These are phyloP conservation scores for Numenius phaeopus DNA, from an alignment of 2,797 vertebrate genomes.

Conservation along the genomic window DNA sequence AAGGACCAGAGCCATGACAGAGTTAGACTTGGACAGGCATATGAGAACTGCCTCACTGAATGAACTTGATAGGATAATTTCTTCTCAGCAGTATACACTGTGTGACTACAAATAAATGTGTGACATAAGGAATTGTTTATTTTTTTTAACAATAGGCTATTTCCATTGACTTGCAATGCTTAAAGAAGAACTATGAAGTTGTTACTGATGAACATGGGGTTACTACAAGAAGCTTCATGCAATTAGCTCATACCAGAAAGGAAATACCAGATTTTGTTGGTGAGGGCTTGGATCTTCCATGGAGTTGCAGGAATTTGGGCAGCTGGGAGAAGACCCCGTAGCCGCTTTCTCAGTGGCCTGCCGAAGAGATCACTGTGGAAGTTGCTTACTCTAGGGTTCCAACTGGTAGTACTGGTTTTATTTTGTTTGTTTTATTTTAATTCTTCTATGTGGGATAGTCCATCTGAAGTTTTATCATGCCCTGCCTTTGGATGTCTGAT, in stretches of 20 bases:
- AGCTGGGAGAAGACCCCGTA: neutral
- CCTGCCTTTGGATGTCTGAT: constrained; percentile 4
- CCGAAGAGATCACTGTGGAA: neutral
- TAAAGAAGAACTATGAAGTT: neutral
- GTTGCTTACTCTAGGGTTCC: neutral
- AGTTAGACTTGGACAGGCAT: neutral
- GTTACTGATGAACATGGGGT: neutral
- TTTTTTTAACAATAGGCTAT: neutral
- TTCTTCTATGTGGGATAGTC: neutral
- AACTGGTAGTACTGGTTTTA: neutral
- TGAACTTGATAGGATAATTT: neutral
- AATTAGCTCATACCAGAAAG: neutral
- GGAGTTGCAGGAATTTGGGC: neutral
- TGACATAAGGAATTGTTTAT: neutral
- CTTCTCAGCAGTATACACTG: neutral
- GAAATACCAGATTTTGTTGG: neutral
- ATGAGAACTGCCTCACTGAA: neutral
- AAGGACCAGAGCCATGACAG: neutral
- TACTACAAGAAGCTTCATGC: neutral
- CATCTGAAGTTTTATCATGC: neutral
- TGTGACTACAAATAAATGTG: neutral
- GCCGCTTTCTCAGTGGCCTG: neutral
- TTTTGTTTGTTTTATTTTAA: neutral
- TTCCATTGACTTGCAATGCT: neutral
- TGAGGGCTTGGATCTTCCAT: neutral